phyloP scores from a whole-genome alignment of 2,113 vertebrate species.

The Pristiophorus japonicus region DNA sequence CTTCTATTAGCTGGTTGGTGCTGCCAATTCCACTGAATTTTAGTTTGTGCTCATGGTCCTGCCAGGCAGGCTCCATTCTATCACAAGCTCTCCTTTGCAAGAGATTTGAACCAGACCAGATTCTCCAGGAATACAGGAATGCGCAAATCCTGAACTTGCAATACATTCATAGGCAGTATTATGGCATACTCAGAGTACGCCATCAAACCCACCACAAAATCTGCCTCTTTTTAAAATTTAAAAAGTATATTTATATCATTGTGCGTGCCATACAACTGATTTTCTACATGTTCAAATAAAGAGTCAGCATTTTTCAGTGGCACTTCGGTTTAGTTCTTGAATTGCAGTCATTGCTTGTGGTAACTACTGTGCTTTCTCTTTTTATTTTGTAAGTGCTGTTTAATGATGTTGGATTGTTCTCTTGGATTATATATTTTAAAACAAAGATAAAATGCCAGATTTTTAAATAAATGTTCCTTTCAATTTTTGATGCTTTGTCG shows the following conservation, averaged over 20 bases:
- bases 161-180: too few relatives aligned
- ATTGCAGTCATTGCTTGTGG: neutral
- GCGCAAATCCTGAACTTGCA: too few relatives aligned
- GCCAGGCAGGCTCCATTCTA: too few relatives aligned
- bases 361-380: neutral
- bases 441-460: neutral
- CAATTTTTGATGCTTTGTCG: neutral
- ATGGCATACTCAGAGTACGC: too few relatives aligned
- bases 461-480: neutral
- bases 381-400: neutral
- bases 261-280: neutral
- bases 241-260: constrained; percentile 1
- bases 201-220: too few relatives aligned
- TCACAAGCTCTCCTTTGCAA: too few relatives aligned
- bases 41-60: too few relatives aligned
- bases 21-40: too few relatives aligned
- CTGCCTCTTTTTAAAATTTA: neutral
- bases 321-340: neutral
- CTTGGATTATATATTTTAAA: neutral
- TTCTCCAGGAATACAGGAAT: too few relatives aligned
- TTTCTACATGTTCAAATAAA: constrained; percentile 12
- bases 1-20: too few relatives aligned
- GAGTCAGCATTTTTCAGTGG: neutral
- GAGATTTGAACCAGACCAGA: too few relatives aligned
- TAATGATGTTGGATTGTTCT: neutral